Evolutionary conservation across 2,797 vertebrate genomes (phyloP).

Genomic region (Dryobates pubescens): DNA sequence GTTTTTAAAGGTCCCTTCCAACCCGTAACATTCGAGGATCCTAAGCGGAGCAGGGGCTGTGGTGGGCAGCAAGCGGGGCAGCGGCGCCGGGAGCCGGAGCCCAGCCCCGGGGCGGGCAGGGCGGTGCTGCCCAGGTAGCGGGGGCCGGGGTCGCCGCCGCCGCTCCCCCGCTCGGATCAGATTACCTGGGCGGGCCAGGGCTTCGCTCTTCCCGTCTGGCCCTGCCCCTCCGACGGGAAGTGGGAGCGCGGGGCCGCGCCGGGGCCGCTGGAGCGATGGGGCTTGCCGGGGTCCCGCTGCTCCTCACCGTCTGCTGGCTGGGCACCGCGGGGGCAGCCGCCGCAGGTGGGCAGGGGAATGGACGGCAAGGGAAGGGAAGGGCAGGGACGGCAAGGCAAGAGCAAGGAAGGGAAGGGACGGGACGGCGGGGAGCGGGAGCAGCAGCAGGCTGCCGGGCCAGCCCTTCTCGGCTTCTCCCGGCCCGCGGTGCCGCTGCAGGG

Average conservation of each 20-base stretch:
- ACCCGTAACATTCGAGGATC: too few species aligned
- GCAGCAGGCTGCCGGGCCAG: not conserved
- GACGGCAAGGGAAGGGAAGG: too few species aligned
- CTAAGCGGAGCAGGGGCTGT: fast-evolving
- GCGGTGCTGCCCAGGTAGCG: not conserved
- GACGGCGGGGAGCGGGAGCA: not conserved
- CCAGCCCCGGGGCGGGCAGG: not conserved
- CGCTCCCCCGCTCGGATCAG: not conserved
- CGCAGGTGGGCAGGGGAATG: not conserved
- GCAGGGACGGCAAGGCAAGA: not conserved
- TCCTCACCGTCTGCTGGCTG: not conserved
- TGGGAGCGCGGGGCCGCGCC: conserved; percentile 11
- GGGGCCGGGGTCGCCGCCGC: not conserved
- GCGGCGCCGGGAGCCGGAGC: not conserved
- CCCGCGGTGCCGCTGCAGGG: not conserved
- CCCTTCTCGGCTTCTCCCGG: not conserved
- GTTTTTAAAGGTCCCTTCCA: too few species aligned
- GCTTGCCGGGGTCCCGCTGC: fast-evolving
- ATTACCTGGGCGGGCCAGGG: conserved; percentile 69
- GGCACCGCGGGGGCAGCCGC: not conserved
- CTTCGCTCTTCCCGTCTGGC: conserved; percentile 52
- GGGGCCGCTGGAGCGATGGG: not conserved
- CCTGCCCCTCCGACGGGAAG: conserved; percentile 43
- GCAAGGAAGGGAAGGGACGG: not conserved
- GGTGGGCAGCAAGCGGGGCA: not conserved